Conservation (phyloP, 2,888 invertebrate genomes). For the Oegoconia quadripuncta region DNA sequence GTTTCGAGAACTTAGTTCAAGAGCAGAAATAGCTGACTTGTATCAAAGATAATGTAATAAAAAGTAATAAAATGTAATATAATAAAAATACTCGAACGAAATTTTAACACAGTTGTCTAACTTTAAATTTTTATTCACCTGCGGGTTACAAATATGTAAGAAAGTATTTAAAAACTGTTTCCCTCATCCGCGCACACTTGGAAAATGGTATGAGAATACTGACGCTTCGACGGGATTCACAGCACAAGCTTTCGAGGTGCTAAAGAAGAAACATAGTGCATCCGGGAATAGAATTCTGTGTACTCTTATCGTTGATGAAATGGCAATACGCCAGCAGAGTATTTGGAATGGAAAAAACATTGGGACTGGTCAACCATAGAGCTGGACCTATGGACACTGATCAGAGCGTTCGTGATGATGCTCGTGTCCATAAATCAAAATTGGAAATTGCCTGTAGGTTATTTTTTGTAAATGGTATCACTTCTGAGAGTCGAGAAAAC, state of each 20-base stretch:
- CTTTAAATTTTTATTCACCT: slow-evolving; percentile 10
- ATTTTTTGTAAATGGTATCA: slow-evolving; percentile 32
- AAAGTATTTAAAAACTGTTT: slow-evolving; percentile 6
- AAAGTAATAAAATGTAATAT: too few species aligned
- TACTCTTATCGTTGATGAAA: slow-evolving; percentile 18
- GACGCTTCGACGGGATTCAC: slow-evolving; percentile 12
- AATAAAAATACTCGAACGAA: too few species aligned
- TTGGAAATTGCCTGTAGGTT: slow-evolving; percentile 39
- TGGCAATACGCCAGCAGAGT: slow-evolving; percentile 16
- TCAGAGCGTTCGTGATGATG: slow-evolving; percentile 30
- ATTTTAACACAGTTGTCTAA: too few species aligned
- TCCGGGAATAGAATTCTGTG: slow-evolving; percentile 12
- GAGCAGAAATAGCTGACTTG: too few species aligned
- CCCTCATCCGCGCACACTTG: slow-evolving; percentile 14
- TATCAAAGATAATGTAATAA: too few species aligned
- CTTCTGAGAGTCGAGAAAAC: slow-evolving; percentile 23
- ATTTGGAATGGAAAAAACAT: slow-evolving; percentile 11
- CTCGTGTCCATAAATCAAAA: slow-evolving; percentile 27
- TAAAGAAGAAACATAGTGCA: slow-evolving; percentile 12
- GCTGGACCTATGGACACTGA: slow-evolving; percentile 3
- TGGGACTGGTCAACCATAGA: slow-evolving; percentile 16
- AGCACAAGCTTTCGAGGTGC: slow-evolving; percentile 12
- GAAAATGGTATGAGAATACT: slow-evolving; percentile 13
- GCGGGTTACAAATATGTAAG: slow-evolving; percentile 17
- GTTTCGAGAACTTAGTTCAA: too few species aligned